Evolutionary conservation across 2,113 vertebrate genomes (phyloP).

Genomic region (Apaloderma vittatum): DNA sequence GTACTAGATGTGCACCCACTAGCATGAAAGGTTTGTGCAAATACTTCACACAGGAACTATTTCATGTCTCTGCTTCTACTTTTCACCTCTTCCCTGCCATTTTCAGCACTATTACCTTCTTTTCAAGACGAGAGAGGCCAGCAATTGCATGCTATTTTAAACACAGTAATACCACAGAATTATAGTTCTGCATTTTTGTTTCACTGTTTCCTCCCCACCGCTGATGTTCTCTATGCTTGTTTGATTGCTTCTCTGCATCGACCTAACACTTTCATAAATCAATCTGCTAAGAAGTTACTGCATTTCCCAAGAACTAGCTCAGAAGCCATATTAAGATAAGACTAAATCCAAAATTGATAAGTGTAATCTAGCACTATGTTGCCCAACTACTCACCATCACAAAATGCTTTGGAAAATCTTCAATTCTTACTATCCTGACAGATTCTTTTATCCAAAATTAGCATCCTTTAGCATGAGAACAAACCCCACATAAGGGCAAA

Average conservation of each 20-base stretch:
- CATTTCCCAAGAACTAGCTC: neutral
- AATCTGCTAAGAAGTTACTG: neutral
- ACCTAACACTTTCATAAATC: neutral
- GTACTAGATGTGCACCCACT: neutral
- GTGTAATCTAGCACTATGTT: neutral
- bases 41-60: neutral
- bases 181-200: neutral
- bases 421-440: neutral
- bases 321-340: neutral
- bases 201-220: neutral
- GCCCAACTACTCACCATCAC: neutral
- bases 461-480: neutral
- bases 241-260: neutral
- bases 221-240: neutral
- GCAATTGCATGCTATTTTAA: neutral
- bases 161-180: neutral
- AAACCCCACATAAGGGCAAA: neutral
- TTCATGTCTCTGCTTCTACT: neutral
- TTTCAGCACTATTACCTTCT: neutral
- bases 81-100: neutral
- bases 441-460: neutral
- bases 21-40: neutral
- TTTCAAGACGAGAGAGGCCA: neutral
- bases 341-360: neutral
- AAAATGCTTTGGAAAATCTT: neutral